Evolutionary conservation across 2,888 invertebrate species (phyloP).

Genomic region (Kryphioiulus occultus): DNA sequence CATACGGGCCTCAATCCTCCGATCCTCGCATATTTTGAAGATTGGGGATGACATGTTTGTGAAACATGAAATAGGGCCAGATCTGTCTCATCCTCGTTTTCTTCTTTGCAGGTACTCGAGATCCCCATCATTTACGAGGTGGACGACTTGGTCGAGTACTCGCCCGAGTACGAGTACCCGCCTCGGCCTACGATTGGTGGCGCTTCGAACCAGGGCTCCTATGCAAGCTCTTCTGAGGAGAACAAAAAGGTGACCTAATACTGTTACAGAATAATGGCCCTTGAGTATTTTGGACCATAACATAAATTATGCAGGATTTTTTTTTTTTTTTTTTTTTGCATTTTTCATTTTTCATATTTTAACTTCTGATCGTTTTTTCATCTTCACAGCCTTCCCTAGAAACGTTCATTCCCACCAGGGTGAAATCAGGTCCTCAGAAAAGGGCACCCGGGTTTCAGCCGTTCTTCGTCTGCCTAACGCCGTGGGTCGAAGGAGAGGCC

Average conservation of each 20-base stretch:
- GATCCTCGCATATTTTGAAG: no score
- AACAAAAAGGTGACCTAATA: slow-evolving; percentile 50
- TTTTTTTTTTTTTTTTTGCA: no score
- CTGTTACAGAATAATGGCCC: no score
- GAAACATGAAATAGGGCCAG: no score
- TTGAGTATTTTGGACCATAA: no score
- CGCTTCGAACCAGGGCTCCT: slow-evolving; percentile 62
- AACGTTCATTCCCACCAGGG: slow-evolving; percentile 68
- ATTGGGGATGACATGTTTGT: no score
- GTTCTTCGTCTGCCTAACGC: slow-evolving; percentile 90
- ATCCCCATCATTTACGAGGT: slow-evolving; percentile 85
- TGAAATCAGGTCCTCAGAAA: slow-evolving; percentile 79
- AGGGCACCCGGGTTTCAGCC: slow-evolving; percentile 97
- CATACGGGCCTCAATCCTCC: no score
- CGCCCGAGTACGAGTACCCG: slow-evolving; percentile 74
- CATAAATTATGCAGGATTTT: no score
- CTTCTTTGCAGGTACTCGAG: slow-evolving; percentile 76
- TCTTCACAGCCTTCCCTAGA: slow-evolving; percentile 58
- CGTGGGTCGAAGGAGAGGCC: slow-evolving; percentile 78
- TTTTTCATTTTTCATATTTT: no score
- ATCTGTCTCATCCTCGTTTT: slow-evolving; percentile 33
- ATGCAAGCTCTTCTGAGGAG: slow-evolving; percentile 63
- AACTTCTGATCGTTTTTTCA: no score
- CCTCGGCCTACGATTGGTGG: slow-evolving; percentile 64
- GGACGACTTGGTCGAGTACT: slow-evolving; percentile 66